A percentile compares a stretch with the other conserved stretches of the same genome.
phyloP scores from a whole-genome alignment of 2,797 vertebrate species.

The Squalus acanthias region DNA sequence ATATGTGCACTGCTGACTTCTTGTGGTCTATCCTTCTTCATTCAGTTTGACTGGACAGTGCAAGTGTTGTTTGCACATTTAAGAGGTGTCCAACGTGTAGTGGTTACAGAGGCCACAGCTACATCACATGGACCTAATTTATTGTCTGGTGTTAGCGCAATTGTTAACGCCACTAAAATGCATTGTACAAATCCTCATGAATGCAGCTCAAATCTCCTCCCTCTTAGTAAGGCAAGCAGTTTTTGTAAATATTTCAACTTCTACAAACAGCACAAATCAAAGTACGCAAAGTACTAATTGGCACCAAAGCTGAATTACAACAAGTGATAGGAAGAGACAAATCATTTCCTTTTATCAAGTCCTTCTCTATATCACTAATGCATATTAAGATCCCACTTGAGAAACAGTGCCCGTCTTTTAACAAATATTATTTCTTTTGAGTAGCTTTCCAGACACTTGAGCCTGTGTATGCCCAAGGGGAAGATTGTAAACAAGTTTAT shows the following conservation, averaged over 20 bases:
- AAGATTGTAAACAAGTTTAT: not conserved
- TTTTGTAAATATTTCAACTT: slow-evolving; percentile 16
- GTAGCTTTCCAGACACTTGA: not conserved
- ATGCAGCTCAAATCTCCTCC: not conserved
- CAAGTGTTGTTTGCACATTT: not conserved
- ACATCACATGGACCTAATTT: not conserved
- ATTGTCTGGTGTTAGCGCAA: not conserved
- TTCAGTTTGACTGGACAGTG: not conserved
- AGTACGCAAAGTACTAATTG: not conserved
- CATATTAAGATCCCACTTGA: not conserved
- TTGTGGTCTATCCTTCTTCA: not conserved
- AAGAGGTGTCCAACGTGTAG: not conserved
- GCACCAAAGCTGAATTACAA: not conserved
- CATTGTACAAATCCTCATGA: not conserved
- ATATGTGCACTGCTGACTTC: not conserved
- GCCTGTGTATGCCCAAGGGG: not conserved
- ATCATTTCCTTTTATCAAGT: not conserved
- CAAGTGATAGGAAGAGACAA: not conserved
- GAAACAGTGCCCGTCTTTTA: not conserved
- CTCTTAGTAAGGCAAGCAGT: not conserved
- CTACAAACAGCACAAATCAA: not conserved
- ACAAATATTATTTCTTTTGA: not conserved
- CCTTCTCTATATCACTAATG: not conserved
- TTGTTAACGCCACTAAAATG: not conserved
- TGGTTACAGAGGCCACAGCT: not conserved